Base-by-base conservation (phyloP, 2,797 vertebrate genomes). In the Platyrinchus mystaceus region DNA sequence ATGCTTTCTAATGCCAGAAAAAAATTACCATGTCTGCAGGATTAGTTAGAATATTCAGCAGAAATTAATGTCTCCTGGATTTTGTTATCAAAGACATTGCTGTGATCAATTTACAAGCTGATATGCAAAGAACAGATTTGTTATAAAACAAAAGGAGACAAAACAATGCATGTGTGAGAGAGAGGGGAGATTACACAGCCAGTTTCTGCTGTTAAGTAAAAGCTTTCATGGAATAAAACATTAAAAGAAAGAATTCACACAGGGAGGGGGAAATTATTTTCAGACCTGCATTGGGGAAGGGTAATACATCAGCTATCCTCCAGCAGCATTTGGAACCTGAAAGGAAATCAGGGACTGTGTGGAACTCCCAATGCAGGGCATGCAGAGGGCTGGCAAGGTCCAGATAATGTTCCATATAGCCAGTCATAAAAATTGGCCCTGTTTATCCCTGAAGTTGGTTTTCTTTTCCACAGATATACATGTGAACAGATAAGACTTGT, bases 161-260 rank as follows among this genome's bases (percentile, higher is more conserved):
- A 14, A 63, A 26, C 21, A 50, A 30, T 14, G 32, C 49, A 3
- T 43, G 9, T 62, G 10, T 18, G 32, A 12, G 5, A 55, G 34
- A 81, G 30, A 60, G 5, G 27, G 11, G 36, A 90, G 39, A 84
- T 92, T 91, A 92, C 64, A 87, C 14, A 93, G 69, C 5, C 41
- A 39, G 41, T 74, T 92, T 84, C 81, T 89, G 46, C 34, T 74
- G 50, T 24, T 28, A 95, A 94, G 16, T 84, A 93, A 90, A 95
- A 95, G 19, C 12, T 23, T 74, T 77, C 85, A 34, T 50, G 52
- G 84, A 93, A 94, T 84, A 96, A 96, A 87, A 94, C n/a, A 83
- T 64, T 66, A 53, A 21, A 81, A 74, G 71, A 93, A 84, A 73
- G 63, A 17, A 94, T 84, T 91, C 84, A 86, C 67, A 86, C 24